Base-by-base conservation (phyloP, 2,113 vertebrate species). In the Rana temporaria region DNA sequence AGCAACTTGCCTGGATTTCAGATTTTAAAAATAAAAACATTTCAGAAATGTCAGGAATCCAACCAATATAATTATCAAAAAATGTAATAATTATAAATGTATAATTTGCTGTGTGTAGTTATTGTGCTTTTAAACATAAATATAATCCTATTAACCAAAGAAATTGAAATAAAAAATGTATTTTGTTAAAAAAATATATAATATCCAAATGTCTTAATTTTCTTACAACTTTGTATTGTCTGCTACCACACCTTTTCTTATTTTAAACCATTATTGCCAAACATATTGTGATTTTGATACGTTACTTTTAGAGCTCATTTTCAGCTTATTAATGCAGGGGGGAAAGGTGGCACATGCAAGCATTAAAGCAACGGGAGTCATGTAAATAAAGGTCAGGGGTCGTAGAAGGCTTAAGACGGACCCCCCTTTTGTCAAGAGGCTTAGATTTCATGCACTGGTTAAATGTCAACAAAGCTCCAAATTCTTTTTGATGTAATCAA, bases 401-500 rank as follows among this genome's bases (percentile, higher is more conserved):
- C 69, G 74, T 7, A 20, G 52, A 52, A 55, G 69, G 59, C 60
- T 48, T 48, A 48, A 8, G n/a, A 19, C 19, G 20, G 20, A 12
- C 19, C 20, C n/a, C 62, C 34, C 22, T 32, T 74, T 82, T 30
- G 69, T 53, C 57, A 38, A 20, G 24, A 34, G 71, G 69, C 70
- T 82, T 73, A 82, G 70, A 74, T 82, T 72, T 66, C 66, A 72
- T 65, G 70, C 70, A 38, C 65, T 74, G 59, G 79, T 72, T 65
- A 82, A 53, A 74, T 70, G 56, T 73, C 70, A 56, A 48, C 48
- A 22, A 30, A 52, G 32, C 57, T 81, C 32, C 68, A 17, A 75
- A 73, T 86, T 89, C 87, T 85, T 86, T 90, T 87, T 85, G 38
- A 89, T 86, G 71, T 88, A 86, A 90, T 85, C 52, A 69, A 63